Evolutionary conservation across 1,140 invertebrate genomes (phyloP), one percentile per base, ranked within the genome.

Genomic region (Contarinia nasturtii): DNA sequence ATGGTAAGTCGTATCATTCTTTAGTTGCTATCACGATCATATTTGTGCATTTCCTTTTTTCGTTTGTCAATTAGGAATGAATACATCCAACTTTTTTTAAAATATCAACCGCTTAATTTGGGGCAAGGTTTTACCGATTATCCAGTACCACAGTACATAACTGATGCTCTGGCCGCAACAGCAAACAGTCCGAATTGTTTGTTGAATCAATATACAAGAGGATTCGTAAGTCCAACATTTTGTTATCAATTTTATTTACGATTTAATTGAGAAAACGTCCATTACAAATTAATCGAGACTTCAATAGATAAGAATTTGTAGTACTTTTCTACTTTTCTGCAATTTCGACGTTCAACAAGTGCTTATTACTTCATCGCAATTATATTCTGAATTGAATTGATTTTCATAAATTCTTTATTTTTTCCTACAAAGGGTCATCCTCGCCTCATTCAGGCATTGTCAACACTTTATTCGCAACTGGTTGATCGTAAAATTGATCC

Each of bases 51-150:
- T 27, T 27, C 27, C n/a, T n/a, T n/a, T n/a, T n/a, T n/a, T n/a
- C n/a, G n/a, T n/a, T n/a, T n/a, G n/a, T n/a, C n/a, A n/a, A n/a
- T n/a, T n/a, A 27, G 27, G 27, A 48, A 41, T 21, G 93, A 98
- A 66, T 97, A 96, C 63, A 89, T 86, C 49, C 76, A 83, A 49
- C 63, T 98, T 40, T 87, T 87, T 19, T 59, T 76, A 41, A 77
- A 96, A 54, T 75, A 89, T 56, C 90, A 96, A 56, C 89, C 93
- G 1, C 61, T 94, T 11, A 98, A 98, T 68, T 72, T 98, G 33
- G 95, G 95, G 0, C 93, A 98, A 75, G 95, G 95, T 2, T 98
- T 98, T 67, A 92, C 94, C 0, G 92, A 98, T 64, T 94, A 85
- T 69, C 73, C 80, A 54, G 77, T 88, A 15, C 91, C 93, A 0